Evolutionary conservation across 2,797 vertebrate species (phyloP).

Genomic region (Xenopus petersii): DNA sequence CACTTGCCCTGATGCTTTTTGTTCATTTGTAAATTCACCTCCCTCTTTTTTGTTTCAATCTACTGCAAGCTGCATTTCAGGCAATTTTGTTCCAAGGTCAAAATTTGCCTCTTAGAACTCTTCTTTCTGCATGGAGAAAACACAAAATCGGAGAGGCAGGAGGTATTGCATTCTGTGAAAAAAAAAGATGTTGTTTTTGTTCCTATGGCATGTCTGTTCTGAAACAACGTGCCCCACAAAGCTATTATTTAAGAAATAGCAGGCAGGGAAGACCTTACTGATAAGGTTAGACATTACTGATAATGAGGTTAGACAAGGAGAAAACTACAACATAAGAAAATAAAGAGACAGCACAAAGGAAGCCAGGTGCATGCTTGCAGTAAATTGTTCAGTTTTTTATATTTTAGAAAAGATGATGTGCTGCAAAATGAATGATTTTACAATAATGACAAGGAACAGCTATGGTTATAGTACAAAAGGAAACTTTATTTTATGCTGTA

Average conservation of each 20-base stretch:
- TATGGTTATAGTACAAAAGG: too few species aligned
- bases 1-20: too few species aligned
- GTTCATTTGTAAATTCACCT: too few species aligned
- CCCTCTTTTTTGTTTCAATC: too few species aligned
- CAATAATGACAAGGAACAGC: too few species aligned
- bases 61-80: neutral
- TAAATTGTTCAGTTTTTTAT: too few species aligned
- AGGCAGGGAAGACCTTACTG: neutral
- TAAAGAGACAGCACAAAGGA: conserved; percentile 3
- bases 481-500: too few species aligned
- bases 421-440: too few species aligned
- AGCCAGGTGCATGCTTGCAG: neutral
- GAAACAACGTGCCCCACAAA: neutral
- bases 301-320: conserved; percentile 8
- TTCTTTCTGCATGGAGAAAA: neutral
- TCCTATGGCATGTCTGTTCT: neutral
- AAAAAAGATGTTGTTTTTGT: neutral
- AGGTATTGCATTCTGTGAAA: neutral
- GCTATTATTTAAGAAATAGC: neutral
- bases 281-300: neutral
- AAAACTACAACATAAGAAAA: neutral
- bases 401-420: too few species aligned
- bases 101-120: neutral
- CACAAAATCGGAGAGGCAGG: neutral
- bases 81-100: neutral